These are phyloP conservation scores for Beris morrisii DNA, from an alignment of 2,888 invertebrate genomes.

Conservation along the genomic window DNA sequence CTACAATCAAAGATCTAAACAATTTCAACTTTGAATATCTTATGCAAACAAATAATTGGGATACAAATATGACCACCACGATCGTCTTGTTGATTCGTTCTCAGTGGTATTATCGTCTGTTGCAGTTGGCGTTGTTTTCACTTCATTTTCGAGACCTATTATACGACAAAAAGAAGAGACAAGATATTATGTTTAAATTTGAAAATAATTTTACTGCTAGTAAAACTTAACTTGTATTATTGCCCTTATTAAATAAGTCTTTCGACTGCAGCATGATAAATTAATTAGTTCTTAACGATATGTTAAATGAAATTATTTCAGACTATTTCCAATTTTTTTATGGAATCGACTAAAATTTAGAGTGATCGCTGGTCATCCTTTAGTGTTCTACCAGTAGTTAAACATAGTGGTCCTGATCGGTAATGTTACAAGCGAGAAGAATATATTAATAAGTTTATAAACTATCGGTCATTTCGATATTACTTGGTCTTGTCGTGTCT, in stretches of 20 bases:
- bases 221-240: background rate
- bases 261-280: no score
- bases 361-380: no score
- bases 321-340: no score
- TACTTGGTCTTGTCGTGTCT: no score
- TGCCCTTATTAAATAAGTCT: background rate
- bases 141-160: background rate
- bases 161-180: background rate
- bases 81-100: conserved; percentile 23
- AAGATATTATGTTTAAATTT: background rate
- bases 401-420: no score
- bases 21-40: conserved; percentile 31
- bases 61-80: conserved; percentile 63
- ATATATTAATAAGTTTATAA: no score
- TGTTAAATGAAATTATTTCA: no score
- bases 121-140: background rate
- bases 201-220: background rate
- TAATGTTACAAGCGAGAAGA: no score
- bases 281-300: no score
- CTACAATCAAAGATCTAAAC: conserved; percentile 20
- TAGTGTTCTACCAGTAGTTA: no score
- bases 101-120: background rate
- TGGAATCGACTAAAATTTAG: no score
- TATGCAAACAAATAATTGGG: conserved; percentile 62
- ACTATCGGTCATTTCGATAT: no score